Evolutionary conservation across 1,140 invertebrate species (phyloP).

Genomic region (Panonychus citri): DNA sequence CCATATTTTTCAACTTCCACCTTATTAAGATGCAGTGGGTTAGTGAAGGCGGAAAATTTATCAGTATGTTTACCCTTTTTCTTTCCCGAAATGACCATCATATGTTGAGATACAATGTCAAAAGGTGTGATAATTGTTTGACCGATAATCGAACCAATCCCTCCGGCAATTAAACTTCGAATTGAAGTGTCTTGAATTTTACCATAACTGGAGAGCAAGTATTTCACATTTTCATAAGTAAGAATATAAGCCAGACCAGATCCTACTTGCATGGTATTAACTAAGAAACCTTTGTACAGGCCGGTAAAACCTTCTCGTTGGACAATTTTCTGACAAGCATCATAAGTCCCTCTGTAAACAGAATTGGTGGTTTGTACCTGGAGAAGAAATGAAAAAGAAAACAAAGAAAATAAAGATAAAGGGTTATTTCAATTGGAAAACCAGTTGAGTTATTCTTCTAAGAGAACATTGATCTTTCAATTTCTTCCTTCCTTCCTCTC

Average conservation of each 20-base stretch:
- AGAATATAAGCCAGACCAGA: constrained; percentile 80
- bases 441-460: too few relatives aligned
- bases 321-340: constrained; percentile 75
- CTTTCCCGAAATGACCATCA: constrained; percentile 44
- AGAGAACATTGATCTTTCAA: too few relatives aligned
- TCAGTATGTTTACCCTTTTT: not conserved
- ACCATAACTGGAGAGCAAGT: constrained; percentile 41
- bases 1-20: constrained; percentile 3
- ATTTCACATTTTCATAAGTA: constrained; percentile 74
- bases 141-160: constrained; percentile 55
- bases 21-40: constrained; percentile 1
- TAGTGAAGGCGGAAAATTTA: not conserved
- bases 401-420: too few relatives aligned
- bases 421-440: too few relatives aligned
- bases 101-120: constrained; percentile 82
- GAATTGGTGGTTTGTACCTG: constrained; percentile 10
- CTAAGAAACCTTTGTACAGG: constrained; percentile 82
- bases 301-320: constrained; percentile 56
- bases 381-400: not conserved
- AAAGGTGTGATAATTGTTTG: constrained; percentile 91
- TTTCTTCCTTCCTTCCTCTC: too few relatives aligned
- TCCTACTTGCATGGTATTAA: constrained; percentile 34
- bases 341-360: constrained; percentile 59
- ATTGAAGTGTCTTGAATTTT: constrained; percentile 33
- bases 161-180: constrained; percentile 40